Conservation (phyloP, 2,797 vertebrate genomes). For the Poeciliopsis paucimaculata region DNA sequence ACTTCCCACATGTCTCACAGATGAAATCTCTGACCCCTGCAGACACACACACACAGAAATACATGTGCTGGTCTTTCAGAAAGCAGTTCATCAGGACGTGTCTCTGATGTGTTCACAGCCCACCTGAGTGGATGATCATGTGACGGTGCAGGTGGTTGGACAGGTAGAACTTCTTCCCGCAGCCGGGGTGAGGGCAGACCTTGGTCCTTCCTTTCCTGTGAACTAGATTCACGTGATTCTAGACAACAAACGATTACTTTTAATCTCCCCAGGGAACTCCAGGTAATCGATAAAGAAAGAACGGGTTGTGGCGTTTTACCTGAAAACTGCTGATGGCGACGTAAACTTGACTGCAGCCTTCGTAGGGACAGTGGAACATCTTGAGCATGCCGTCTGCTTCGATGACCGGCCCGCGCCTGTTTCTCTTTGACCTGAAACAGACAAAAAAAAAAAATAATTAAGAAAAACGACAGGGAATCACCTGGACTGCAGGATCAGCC, state of each 20-base stretch:
- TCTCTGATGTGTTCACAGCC: not conserved
- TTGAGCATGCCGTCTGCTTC: slow-evolving; percentile 90
- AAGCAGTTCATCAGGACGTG: not conserved
- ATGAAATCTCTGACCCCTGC: slow-evolving; percentile 92
- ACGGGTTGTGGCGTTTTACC: slow-evolving; percentile 66
- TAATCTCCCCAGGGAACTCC: not conserved
- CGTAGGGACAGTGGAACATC: slow-evolving; percentile 92
- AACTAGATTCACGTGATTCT: slow-evolving; percentile 92
- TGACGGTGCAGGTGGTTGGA: slow-evolving; percentile 92
- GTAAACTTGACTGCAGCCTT: slow-evolving; percentile 91
- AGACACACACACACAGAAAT: not conserved
- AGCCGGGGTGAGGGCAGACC: slow-evolving; percentile 91
- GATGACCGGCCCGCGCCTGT: slow-evolving; percentile 81
- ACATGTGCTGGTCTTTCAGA: not conserved
- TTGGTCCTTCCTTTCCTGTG: slow-evolving; percentile 92
- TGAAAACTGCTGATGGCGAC: slow-evolving; percentile 92
- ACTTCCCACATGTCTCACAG: slow-evolving; percentile 93
- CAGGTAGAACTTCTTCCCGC: slow-evolving; percentile 93
- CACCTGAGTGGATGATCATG: slow-evolving; percentile 95
- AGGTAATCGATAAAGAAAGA: not conserved
- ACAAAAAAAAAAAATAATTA: not conserved
- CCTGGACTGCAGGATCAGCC: too few relatives aligned
- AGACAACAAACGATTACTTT: slow-evolving; percentile 9
- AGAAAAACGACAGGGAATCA: not conserved
- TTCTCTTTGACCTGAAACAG: slow-evolving; percentile 82